These are phyloP conservation scores for Limanda limanda DNA, from an alignment of 2,113 vertebrate species.

Conservation along the genomic window DNA sequence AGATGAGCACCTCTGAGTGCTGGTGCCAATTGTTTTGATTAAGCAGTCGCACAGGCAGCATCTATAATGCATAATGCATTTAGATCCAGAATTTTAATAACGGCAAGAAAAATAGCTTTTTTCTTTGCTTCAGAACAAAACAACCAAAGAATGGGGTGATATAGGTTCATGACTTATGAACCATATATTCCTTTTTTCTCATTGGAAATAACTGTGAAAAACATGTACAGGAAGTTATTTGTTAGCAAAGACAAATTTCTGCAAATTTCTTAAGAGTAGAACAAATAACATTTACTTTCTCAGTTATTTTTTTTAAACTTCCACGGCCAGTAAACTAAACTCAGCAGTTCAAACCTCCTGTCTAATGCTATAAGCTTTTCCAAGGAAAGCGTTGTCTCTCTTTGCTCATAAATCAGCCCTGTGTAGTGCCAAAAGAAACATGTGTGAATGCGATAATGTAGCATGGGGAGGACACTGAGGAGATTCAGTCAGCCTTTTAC, in stretches of 20 bases:
- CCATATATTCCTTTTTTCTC: background rate
- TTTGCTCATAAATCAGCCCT: slow-evolving; percentile 5
- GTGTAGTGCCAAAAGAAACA: background rate
- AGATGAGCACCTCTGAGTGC: too few relatives aligned
- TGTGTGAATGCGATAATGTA: too few relatives aligned
- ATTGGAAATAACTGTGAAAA: background rate
- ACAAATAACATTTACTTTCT: too few relatives aligned
- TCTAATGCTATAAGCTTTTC: background rate
- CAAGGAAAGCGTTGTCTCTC: background rate
- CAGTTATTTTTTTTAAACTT: too few relatives aligned
- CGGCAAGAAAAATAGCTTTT: background rate
- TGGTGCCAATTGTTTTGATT: slow-evolving; percentile 20
- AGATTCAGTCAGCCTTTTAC: slow-evolving; percentile 44
- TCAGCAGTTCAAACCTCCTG: background rate
- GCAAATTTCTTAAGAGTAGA: too few relatives aligned
- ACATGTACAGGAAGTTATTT: too few relatives aligned
- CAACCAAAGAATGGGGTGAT: background rate
- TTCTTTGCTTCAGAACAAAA: background rate
- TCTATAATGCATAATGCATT: slow-evolving; percentile 31
- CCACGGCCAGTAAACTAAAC: background rate
- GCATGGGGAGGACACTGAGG: slow-evolving; percentile 45
- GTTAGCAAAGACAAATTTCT: too few relatives aligned
- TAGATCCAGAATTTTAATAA: slow-evolving; percentile 24
- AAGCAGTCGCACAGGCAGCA: slow-evolving; percentile 14
- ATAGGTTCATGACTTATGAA: background rate